These are phyloP conservation scores for Neoseiulus cucumeris DNA, from an alignment of 1,140 invertebrate species.

Conservation along the genomic window DNA sequence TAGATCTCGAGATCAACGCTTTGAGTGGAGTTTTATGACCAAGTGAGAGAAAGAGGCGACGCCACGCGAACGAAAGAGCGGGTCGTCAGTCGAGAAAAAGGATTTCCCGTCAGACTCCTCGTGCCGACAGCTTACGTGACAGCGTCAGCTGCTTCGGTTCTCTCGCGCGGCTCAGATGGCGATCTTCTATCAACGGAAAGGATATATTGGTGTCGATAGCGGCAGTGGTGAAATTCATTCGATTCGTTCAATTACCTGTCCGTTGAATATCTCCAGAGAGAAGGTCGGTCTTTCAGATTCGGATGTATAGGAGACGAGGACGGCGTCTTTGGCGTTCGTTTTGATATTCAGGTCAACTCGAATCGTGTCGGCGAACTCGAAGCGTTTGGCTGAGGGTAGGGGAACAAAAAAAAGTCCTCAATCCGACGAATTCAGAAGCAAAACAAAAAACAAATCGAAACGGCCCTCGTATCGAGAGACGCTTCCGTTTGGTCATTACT, in stretches of 20 bases:
- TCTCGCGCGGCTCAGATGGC: too few relatives aligned
- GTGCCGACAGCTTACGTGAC: too few relatives aligned
- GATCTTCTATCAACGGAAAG: too few relatives aligned
- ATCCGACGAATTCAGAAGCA: not conserved
- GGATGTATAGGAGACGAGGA: not conserved
- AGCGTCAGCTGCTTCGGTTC: too few relatives aligned
- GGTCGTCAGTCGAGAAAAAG: too few relatives aligned
- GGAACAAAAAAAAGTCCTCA: not conserved
- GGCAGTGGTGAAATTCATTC: not conserved
- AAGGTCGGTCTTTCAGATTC: slow-evolving; percentile 8
- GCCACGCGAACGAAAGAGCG: too few relatives aligned
- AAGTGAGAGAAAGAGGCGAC: too few relatives aligned
- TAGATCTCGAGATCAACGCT: too few relatives aligned
- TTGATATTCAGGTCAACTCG: not conserved
- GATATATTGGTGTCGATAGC: too few relatives aligned
- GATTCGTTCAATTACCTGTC: not conserved
- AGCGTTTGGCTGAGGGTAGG: not conserved
- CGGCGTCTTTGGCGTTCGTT: not conserved
- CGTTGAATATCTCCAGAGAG: not conserved
- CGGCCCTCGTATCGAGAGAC: not conserved
- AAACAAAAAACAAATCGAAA: not conserved
- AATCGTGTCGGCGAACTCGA: not conserved
- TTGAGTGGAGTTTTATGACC: too few relatives aligned
- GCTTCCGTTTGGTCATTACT: slow-evolving; percentile 19
- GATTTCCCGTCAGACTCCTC: too few relatives aligned